Evolutionary conservation across 2,888 invertebrate species (phyloP), one percentile per base, ranked within the genome.

Genomic region (Latrodectus hesperus): DNA sequence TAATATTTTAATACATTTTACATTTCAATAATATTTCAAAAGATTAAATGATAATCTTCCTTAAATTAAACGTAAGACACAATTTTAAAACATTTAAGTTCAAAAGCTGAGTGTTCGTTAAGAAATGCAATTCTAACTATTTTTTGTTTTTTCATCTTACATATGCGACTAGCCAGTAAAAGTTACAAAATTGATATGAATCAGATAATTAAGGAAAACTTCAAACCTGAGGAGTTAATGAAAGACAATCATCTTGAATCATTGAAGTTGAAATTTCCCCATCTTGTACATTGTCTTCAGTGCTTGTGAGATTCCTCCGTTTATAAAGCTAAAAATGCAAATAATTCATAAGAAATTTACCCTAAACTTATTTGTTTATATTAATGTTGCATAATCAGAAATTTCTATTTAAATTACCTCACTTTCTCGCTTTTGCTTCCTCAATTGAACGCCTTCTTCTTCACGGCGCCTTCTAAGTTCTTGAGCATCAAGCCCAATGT

Each of bases 351-450:
- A 26, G 38, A 26, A 73, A 51, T 14, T 38, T 72, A 72, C 12
- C 12, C 12, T 14, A 55, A 55, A 3, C 55, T 55, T 55, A 55
- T 14, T 6, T 5, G 16, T 55, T 14, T 11, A 55, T 14, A 14
- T 14, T 55, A 67, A 67, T 17, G n/a, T 71, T 71, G 0, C 49
- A 67, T 12, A 71, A 71, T 22, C 38, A 72, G 6, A 14, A 16
- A 68, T 55, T 64, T 67, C 11, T 14, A 55, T 55, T 55, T 55
- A 55, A 55, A n/a, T n/a, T 81, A 89, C 89, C 92, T 98, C 98
- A 92, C 98, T 97, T 92, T 99, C 99, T 89, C 98, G 93, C 93
- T 98, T 98, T 91, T 97, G 97, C 94, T 99, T 99, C 79, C 99
- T 94, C 75, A 99, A 94, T 92, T 99, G 98, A 52, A 99, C 96